These are phyloP conservation scores for Phataginus tricuspis DNA, from an alignment of 2,797 vertebrate genomes.

Conservation along the genomic window DNA sequence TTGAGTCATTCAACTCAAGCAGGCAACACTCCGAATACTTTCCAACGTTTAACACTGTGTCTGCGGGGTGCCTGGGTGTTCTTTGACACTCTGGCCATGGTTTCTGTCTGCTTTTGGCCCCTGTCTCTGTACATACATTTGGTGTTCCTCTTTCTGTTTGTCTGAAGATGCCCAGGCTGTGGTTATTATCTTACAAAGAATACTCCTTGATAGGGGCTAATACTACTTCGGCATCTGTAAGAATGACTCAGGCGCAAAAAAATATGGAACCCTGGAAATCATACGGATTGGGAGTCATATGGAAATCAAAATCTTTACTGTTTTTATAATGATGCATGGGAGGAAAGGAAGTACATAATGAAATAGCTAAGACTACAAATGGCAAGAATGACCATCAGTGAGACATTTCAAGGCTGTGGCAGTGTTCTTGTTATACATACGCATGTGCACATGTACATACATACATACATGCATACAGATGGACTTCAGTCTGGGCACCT, in stretches of 20 bases:
- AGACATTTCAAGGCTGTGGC: neutral
- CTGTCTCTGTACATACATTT: neutral
- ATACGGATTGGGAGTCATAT: neutral
- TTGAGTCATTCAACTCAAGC: neutral
- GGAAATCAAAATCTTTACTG: neutral
- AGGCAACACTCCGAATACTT: neutral
- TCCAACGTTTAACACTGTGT: neutral
- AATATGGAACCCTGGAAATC: neutral
- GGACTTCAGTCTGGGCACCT: neutral
- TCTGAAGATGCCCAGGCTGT: neutral
- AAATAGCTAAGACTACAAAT: neutral
- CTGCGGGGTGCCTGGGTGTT: neutral
- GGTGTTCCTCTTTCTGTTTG: neutral
- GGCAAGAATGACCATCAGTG: neutral
- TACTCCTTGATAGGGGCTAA: neutral
- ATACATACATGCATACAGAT: accelerated
- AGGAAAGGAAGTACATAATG: neutral
- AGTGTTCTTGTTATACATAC: neutral
- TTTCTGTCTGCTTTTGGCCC: neutral
- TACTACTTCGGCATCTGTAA: neutral
- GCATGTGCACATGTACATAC: accelerated
- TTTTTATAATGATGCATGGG: neutral
- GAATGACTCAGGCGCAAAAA: neutral
- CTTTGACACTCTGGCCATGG: neutral
- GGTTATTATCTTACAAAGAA: neutral